Percentiles rank a stretch among this genome's conserved stretches.
Conservation (phyloP, 2,888 invertebrate genomes). For the Siphlonurus alternatus region DNA sequence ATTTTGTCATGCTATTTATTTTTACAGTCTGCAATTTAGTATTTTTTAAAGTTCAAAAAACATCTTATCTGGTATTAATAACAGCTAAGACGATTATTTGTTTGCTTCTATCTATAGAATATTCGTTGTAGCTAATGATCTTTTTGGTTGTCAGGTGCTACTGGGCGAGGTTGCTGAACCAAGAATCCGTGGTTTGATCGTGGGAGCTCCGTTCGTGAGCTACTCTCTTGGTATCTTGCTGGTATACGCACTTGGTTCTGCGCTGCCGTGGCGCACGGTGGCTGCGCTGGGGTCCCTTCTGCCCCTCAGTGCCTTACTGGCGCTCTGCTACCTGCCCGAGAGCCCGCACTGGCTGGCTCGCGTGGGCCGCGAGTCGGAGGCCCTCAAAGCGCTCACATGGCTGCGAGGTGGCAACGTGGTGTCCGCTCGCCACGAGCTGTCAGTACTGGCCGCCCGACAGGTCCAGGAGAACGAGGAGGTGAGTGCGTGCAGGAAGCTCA, state of each 20-base stretch:
- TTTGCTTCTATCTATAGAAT: too few relatives aligned
- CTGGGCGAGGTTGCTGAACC: constrained; percentile 61
- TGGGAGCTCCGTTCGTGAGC: constrained; percentile 54
- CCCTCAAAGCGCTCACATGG: constrained; percentile 38
- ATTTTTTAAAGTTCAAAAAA: too few relatives aligned
- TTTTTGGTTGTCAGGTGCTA: constrained; percentile 40
- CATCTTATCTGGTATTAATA: too few relatives aligned
- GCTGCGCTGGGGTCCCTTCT: constrained; percentile 43
- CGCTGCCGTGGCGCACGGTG: constrained; percentile 50
- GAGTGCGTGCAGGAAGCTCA: too few relatives aligned
- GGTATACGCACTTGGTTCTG: constrained; percentile 51
- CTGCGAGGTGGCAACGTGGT: constrained; percentile 37
- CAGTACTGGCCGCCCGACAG: neutral
- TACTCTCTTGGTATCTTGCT: constrained; percentile 58
- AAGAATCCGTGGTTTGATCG: constrained; percentile 45
- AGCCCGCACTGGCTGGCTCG: constrained; percentile 58
- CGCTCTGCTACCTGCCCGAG: constrained; percentile 51
- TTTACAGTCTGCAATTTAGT: too few relatives aligned
- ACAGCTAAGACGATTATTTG: too few relatives aligned
- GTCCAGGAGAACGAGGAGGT: constrained; percentile 25
- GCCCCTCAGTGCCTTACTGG: constrained; percentile 39
- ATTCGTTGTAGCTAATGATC: too few relatives aligned
- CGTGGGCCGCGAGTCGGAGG: constrained; percentile 35
- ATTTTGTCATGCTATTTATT: too few relatives aligned
- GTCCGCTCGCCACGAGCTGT: neutral